These are phyloP conservation scores for Exephanes ischioxanthus DNA, from an alignment of 2,888 invertebrate species.

Conservation along the genomic window DNA sequence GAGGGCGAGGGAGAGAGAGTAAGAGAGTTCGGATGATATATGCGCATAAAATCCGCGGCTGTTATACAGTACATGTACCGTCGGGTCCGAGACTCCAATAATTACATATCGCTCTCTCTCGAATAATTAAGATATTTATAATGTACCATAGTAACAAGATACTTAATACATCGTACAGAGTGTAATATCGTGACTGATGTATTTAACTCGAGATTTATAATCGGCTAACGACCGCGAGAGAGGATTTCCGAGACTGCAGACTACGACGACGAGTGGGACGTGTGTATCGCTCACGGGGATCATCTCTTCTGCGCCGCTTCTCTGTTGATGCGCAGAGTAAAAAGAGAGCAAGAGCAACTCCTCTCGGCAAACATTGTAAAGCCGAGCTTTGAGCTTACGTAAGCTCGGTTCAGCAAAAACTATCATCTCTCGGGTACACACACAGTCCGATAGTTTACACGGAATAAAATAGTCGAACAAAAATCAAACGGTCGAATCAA, in stretches of 20 bases:
- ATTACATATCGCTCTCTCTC: constrained; percentile 56
- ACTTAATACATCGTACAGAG: constrained; percentile 44
- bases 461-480: not conserved
- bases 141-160: constrained; percentile 59
- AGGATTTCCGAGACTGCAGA: constrained; percentile 18
- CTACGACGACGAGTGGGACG: constrained; percentile 4
- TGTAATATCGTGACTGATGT: constrained; percentile 46
- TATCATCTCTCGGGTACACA: not conserved
- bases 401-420: constrained; percentile 6
- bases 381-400: constrained; percentile 41
- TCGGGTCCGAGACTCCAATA: constrained; percentile 60
- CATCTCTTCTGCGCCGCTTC: constrained; percentile 8
- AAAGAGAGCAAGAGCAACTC: not conserved
- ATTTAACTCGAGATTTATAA: constrained; percentile 59
- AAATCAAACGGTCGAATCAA: not conserved
- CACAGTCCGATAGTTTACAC: not conserved
- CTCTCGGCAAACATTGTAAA: constrained; percentile 7
- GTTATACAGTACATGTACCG: constrained; percentile 33
- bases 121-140: constrained; percentile 68
- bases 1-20: constrained; percentile 8
- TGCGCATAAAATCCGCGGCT: constrained; percentile 54
- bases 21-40: constrained; percentile 59
- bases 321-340: not conserved
- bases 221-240: constrained; percentile 59
- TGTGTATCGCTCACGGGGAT: constrained; percentile 23